Percentiles rank a stretch among this genome's conserved stretches.
Evolutionary conservation across 2,797 vertebrate species (phyloP).

Genomic region (Phrynocephalus vlangalii): DNA sequence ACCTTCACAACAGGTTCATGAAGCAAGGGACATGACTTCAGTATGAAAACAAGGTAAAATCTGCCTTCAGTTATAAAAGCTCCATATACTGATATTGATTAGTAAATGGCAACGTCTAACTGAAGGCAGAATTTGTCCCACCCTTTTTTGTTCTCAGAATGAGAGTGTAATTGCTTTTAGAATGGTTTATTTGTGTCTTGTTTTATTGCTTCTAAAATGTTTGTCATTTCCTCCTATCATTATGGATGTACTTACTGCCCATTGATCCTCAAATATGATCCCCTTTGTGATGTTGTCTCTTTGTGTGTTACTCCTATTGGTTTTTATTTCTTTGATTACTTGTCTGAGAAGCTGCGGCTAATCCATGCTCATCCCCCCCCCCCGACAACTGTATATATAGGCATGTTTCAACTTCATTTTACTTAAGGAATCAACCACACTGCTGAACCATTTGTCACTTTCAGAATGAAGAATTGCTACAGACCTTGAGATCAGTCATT

Average conservation of each 20-base stretch:
- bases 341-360: constrained; percentile 47
- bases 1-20: background rate
- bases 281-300: constrained; percentile 47
- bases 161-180: constrained; percentile 38
- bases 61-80: background rate
- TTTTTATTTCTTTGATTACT: constrained; percentile 63
- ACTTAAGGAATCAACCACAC: background rate
- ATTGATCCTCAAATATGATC: background rate
- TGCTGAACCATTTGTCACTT: constrained; percentile 61
- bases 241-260: constrained; percentile 42
- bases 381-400: constrained; percentile 42
- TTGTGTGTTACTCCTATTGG: constrained; percentile 62
- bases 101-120: background rate
- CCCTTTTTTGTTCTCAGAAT: constrained; percentile 1
- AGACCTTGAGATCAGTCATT: constrained; percentile 60
- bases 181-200: constrained; percentile 27
- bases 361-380: background rate
- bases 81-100: constrained; percentile 26
- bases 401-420: constrained; percentile 53
- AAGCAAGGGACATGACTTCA: background rate
- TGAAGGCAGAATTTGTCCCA: constrained; percentile 24
- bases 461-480: constrained; percentile 49
- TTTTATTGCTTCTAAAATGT: constrained; percentile 30
- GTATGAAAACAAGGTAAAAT: constrained; percentile 16
- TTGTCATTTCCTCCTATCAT: constrained; percentile 24